phyloP scores from a whole-genome alignment of 2,113 vertebrate species.

The Henicopernis longicauda region DNA sequence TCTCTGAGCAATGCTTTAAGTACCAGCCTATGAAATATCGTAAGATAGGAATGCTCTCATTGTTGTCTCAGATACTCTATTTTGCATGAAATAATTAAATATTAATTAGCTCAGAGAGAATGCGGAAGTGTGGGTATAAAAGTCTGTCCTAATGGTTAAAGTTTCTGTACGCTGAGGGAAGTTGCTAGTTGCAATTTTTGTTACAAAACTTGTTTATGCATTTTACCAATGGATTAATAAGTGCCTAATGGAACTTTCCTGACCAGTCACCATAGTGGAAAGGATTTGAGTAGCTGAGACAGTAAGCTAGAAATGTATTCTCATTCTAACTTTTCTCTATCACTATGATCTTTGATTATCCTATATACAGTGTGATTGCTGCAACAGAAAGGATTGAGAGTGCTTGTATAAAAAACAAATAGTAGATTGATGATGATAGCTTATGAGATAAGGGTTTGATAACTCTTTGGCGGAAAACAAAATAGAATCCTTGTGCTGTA shows the following conservation, averaged over 20 bases:
- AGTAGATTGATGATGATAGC: not conserved
- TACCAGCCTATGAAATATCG: not conserved
- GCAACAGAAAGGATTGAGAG: not conserved
- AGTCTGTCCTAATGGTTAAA: not conserved
- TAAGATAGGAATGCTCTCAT: not conserved
- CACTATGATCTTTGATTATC: not conserved
- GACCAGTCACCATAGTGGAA: not conserved
- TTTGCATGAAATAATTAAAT: not conserved
- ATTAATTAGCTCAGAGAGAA: not conserved
- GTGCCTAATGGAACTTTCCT: not conserved
- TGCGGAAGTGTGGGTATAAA: not conserved
- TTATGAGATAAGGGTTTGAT: not conserved
- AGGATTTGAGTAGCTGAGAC: not conserved
- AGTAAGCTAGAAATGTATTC: not conserved
- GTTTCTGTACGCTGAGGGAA: not conserved
- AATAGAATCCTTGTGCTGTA: not conserved
- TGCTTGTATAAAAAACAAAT: not conserved
- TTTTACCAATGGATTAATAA: not conserved
- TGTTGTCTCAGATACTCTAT: not conserved
- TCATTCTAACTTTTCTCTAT: not conserved
- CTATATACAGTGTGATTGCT: not conserved
- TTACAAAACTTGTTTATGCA: not conserved
- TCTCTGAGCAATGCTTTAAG: not conserved
- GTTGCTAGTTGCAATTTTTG: not conserved
- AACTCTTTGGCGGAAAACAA: not conserved